Evolutionary conservation across 2,797 vertebrate species (phyloP).

Genomic region (Vultur gryphus): DNA sequence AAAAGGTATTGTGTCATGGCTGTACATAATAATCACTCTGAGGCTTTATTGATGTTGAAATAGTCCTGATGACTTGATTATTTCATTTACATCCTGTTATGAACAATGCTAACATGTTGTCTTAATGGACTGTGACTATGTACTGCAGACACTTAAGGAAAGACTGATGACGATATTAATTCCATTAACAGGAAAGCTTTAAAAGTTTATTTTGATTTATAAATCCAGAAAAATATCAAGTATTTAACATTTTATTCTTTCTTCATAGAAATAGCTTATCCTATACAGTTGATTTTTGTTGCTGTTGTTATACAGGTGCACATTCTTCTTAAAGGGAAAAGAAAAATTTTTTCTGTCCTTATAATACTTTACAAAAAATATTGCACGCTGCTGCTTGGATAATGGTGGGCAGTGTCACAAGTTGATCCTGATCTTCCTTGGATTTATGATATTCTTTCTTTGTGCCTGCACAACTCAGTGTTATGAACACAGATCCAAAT

Average conservation of each 20-base stretch:
- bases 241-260: background rate
- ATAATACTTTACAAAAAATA: background rate
- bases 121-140: slow-evolving; percentile 48
- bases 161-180: slow-evolving; percentile 20
- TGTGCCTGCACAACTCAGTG: background rate
- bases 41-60: slow-evolving; percentile 52
- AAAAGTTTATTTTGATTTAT: background rate
- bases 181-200: slow-evolving; percentile 13
- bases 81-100: slow-evolving; percentile 55
- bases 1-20: slow-evolving; percentile 73
- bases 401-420: background rate
- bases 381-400: background rate
- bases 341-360: background rate
- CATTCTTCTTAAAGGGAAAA: background rate
- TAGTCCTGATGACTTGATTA: slow-evolving; percentile 35
- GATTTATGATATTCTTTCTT: background rate
- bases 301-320: background rate
- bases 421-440: background rate
- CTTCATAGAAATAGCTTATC: background rate
- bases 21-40: slow-evolving; percentile 43
- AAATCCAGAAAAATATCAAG: background rate
- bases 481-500: background rate
- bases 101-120: slow-evolving; percentile 33
- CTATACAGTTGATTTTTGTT: background rate
- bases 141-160: slow-evolving; percentile 14